These are phyloP conservation scores for Lophius americanus DNA, from an alignment of 2,797 vertebrate genomes.

Conservation along the genomic window DNA sequence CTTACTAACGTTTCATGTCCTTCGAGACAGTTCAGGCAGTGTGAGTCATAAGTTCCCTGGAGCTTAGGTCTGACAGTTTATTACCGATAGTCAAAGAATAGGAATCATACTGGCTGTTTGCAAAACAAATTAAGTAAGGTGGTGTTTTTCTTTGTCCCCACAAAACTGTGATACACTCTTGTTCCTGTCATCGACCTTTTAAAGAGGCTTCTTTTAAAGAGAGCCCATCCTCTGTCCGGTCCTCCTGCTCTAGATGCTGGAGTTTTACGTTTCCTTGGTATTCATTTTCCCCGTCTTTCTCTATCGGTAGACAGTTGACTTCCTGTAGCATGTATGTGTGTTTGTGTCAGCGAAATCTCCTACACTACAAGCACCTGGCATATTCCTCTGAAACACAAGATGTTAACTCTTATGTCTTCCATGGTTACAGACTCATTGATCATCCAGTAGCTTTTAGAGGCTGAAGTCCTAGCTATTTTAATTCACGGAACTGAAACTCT, in stretches of 20 bases:
- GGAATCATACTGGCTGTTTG: slow-evolving; percentile 3
- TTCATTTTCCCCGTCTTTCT: slow-evolving; percentile 37
- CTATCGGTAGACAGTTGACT: slow-evolving; percentile 18
- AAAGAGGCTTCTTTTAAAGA: background rate
- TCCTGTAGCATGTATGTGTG: slow-evolving; percentile 21
- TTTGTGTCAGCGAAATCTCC: slow-evolving; percentile 47
- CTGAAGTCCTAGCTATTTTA: slow-evolving; percentile 20
- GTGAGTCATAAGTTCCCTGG: background rate
- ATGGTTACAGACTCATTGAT: slow-evolving; percentile 49
- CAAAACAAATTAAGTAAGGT: background rate
- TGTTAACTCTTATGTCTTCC: slow-evolving; percentile 23
- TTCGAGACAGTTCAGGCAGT: background rate
- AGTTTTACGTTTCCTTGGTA: slow-evolving; percentile 34
- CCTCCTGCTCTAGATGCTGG: slow-evolving; percentile 7
- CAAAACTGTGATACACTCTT: background rate
- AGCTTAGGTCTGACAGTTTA: background rate
- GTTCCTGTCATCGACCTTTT: slow-evolving; percentile 5
- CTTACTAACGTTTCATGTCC: background rate
- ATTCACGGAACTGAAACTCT: background rate
- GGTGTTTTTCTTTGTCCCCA: no score
- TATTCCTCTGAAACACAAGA: slow-evolving; percentile 30
- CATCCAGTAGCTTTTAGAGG: background rate
- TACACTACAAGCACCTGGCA: background rate
- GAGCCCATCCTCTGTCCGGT: background rate
- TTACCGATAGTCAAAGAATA: slow-evolving; percentile 2